phyloP scores from a whole-genome alignment of 2,888 invertebrate species.

The Idaea straminata region DNA sequence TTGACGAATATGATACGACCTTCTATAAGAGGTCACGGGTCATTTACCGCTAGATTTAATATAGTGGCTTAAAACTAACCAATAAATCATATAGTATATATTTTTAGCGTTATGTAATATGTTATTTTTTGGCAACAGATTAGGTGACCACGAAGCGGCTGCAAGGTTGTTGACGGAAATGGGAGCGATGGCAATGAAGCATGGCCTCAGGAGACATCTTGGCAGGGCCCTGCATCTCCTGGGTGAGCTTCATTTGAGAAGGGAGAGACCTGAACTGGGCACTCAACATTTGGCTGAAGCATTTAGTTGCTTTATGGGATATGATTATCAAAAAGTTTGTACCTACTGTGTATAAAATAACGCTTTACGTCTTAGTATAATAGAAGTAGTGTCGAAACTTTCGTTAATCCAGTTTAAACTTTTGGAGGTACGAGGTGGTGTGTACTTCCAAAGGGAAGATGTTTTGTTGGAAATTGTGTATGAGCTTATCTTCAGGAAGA shows the following conservation, averaged over 20 bases:
- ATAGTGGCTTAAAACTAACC: background rate
- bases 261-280: conserved; percentile 65
- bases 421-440: no score
- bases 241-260: conserved; percentile 65
- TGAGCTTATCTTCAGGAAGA: no score
- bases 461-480: no score
- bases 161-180: conserved; percentile 65
- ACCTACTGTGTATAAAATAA: background rate
- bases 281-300: conserved; percentile 69
- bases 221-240: conserved; percentile 66
- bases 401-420: background rate
- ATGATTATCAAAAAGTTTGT: conserved; percentile 43
- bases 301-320: conserved; percentile 69
- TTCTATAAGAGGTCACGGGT: background rate
- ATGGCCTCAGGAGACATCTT: conserved; percentile 54
- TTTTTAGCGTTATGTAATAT: background rate
- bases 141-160: conserved; percentile 60
- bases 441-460: no score
- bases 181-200: conserved; percentile 66
- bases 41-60: background rate
- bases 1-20: background rate
- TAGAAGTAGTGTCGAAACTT: background rate
- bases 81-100: background rate
- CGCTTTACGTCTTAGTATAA: background rate
- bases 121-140: conserved; percentile 33